A percentile compares a stretch with the other conserved stretches of the same genome.
Conservation (phyloP, 2,113 vertebrate genomes). For the Machaerirhynchus nigripectus region DNA sequence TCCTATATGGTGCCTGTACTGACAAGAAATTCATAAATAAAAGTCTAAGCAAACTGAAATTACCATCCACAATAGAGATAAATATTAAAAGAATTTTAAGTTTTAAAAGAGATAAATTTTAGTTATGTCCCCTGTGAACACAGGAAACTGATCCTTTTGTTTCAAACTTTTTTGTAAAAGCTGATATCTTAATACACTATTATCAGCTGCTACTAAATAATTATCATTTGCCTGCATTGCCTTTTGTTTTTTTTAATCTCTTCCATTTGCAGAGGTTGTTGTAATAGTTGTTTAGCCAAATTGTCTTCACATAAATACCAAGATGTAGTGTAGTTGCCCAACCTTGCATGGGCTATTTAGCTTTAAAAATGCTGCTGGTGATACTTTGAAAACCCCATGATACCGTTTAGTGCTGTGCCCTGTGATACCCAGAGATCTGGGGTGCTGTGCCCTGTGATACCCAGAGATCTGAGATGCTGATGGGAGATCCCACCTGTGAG, state of each 20-base stretch:
- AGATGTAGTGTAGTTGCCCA: background rate
- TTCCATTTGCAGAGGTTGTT: background rate
- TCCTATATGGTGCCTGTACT: background rate
- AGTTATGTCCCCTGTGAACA: background rate
- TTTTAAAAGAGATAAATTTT: slow-evolving; percentile 61
- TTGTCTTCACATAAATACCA: background rate
- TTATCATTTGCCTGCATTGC: background rate
- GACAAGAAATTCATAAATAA: slow-evolving; percentile 4
- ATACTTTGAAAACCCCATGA: background rate
- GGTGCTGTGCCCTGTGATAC: background rate
- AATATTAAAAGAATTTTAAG: no score
- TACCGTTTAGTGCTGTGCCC: background rate
- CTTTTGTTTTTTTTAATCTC: background rate
- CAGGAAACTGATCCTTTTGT: slow-evolving; percentile 66
- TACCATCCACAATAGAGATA: background rate
- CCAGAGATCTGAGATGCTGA: background rate
- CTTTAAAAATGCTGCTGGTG: background rate
- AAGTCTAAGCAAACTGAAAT: background rate
- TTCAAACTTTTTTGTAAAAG: slow-evolving; percentile 25
- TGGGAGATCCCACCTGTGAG: background rate
- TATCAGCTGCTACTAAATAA: background rate
- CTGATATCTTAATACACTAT: slow-evolving; percentile 55
- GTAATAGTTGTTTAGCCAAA: background rate
- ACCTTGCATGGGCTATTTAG: background rate
- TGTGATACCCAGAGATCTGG: background rate